Conservation (phyloP, 2,113 vertebrate species). For the Aythya baeri region DNA sequence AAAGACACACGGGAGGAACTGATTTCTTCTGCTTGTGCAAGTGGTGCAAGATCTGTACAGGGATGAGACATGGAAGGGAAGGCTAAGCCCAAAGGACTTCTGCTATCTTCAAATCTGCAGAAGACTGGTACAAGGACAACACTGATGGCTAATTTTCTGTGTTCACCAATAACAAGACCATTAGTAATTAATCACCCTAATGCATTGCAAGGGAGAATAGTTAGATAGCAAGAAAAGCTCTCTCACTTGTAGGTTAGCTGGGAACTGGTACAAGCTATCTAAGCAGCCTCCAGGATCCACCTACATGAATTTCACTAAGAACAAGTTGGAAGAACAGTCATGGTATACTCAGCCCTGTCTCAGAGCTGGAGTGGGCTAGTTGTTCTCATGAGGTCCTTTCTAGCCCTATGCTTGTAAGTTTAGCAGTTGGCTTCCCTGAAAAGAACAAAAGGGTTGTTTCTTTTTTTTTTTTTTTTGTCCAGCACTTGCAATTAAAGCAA, state of each 20-base stretch:
- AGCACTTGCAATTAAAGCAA: conserved; percentile 23
- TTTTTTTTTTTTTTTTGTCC: not conserved
- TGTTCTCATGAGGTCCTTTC: not conserved
- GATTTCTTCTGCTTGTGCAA: not conserved
- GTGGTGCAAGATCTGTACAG: not conserved
- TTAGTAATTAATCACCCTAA: conserved; percentile 14
- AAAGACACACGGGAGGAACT: not conserved
- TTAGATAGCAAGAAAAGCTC: conserved; percentile 12
- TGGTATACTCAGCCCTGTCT: not conserved
- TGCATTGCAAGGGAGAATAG: conserved; percentile 13
- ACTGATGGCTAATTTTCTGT: not conserved
- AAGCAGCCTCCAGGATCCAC: not conserved
- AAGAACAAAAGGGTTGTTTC: not conserved
- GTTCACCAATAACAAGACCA: conserved; percentile 2
- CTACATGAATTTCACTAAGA: not conserved
- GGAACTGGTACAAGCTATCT: conserved; percentile 2
- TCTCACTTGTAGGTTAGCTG: conserved; percentile 9
- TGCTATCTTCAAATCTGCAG: not conserved
- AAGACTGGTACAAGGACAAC: not conserved
- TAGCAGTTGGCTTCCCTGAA: not conserved
- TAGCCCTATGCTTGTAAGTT: not conserved
- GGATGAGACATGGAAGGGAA: not conserved
- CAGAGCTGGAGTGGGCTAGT: not conserved
- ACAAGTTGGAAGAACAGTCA: not conserved
- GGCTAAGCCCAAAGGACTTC: not conserved